Evolutionary conservation across 2,888 invertebrate species (phyloP), one percentile per base, ranked within the genome.

Genomic region (Aplocera efformata): DNA sequence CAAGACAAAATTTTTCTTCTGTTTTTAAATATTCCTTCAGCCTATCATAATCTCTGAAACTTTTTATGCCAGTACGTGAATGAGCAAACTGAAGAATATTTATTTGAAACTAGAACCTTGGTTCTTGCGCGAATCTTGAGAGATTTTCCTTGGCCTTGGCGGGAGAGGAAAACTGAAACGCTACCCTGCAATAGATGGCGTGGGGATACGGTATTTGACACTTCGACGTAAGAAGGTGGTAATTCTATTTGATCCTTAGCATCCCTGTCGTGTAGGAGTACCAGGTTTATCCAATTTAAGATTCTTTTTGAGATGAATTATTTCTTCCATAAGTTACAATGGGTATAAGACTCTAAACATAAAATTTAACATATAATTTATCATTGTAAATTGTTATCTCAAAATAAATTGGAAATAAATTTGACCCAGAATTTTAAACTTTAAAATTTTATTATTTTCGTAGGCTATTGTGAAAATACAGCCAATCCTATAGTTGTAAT

Each of bases 181-280:
- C 86, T 86, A 86, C 86, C 86, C 86, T 72, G 39, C 79, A 60
- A 39, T 28, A 86, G 86, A 86, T 86, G 86, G 85, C 84, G 78
- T 60, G 60, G 43, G 41, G 55, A 58, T 65, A 60, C 64, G 61
- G 28, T n/a, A 11, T 10, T 35, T 11, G 25, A 1, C 10, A 21
- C 26, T 24, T 20, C 1, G 27, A 17, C 7, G 27, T 20, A 1
- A 10, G 1, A 1, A 10, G 1, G 3, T 1, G 1, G 4, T 7
- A 9, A 10, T 25, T 10, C 17, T 7, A 1, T 8, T n/a, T 24
- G 6, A 0, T 10, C 22, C 6, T 22, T 22, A 31, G 7, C 3
- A 22, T 7, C 2, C 1, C 6, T 22, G 3, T 22, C 22, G 1
- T 5, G 4, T 22, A 1, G 22, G 7, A 22, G 2, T 22, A 17